Evolutionary conservation across 2,797 vertebrate genomes (phyloP), one percentile per base, ranked within the genome.

Genomic region (Muraenolepis orangiensis): DNA sequence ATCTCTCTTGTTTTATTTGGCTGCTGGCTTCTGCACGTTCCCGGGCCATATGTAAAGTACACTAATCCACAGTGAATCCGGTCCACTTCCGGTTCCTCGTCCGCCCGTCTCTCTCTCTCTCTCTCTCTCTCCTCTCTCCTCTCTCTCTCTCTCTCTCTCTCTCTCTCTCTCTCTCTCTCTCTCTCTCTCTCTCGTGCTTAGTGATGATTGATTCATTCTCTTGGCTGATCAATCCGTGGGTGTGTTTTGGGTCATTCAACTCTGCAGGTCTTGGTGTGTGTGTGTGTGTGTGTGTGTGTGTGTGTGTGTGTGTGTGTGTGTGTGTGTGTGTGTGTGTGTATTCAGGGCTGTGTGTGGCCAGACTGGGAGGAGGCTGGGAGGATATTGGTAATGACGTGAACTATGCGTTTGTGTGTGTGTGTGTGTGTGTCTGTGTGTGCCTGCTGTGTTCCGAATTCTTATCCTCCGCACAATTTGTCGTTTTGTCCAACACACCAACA

Each of bases 121-220:
- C 1, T 38, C 36, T 38, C 36, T 38, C 36, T 11, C 36, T 11
- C 36, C 20, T 0, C 16, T 70, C 72, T 79, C 32, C 73, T 26
- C 74, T 67, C 6, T 71, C 11, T 31, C 40, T 51, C 13, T 31
- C 23, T 51, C 73, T 70, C 10, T 20, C 69, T 46, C 30, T 80
- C 75, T 72, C 73, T 79, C 32, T 30, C 31, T 72, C 42, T 31
- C 6, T 70, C 13, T 32, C 42, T 32, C 14, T 32, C 26, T 32
- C 73, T 70, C 10, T 20, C 69, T 46, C 46, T n/a, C 20, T 57
- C 46, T 57, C 20, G 7, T 6, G n/a, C 46, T 57, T 16, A 46
- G 13, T 18, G 18, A 46, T 20, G 42, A 18, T 46, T 46, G 42
- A 46, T 46, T 14, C 18, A 46, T 46, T 20, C 16, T 46, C 16